phyloP scores from a whole-genome alignment of 23 tunicate species.

The Pegea sp. region DNA sequence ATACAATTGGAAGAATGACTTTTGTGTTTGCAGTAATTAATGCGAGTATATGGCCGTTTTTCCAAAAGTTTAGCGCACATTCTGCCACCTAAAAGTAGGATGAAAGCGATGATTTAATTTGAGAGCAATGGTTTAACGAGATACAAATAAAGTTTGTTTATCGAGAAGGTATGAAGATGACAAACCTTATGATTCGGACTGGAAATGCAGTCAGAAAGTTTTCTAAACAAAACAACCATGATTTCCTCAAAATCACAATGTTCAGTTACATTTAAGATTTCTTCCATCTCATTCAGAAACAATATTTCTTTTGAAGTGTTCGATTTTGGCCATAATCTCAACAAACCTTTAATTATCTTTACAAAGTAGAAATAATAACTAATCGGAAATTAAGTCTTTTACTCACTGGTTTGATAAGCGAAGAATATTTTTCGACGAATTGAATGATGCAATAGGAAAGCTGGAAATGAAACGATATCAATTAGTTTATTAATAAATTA shows the following conservation, averaged over 20 bases:
- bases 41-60: constrained; percentile 86
- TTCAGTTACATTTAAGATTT: constrained; percentile 85
- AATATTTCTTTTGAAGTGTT: constrained; percentile 95
- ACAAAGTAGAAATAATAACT: neutral
- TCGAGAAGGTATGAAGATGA: too few species aligned
- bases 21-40: constrained; percentile 78
- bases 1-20: constrained; percentile 67
- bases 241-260: constrained; percentile 73
- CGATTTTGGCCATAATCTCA: constrained; percentile 93
- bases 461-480: constrained; percentile 5
- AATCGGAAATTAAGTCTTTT: too few species aligned
- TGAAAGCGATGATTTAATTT: too few species aligned
- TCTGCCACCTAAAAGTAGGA: constrained; percentile 55
- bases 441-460: constrained; percentile 94
- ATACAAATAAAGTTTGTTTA: too few species aligned
- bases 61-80: constrained; percentile 88
- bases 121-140: too few species aligned
- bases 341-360: constrained; percentile 72
- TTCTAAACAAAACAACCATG: constrained; percentile 72
- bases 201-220: constrained; percentile 83
- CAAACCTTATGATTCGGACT: constrained; percentile 81
- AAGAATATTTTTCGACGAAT: constrained; percentile 51
- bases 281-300: constrained; percentile 97
- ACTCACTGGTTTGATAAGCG: constrained; percentile 61
- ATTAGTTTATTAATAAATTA: too few species aligned